Evolutionary conservation across 53 echinoderm and acorn worm species (phyloP), one percentile per base, ranked within the genome.

Genomic region (Mesocentrotus franciscanus): DNA sequence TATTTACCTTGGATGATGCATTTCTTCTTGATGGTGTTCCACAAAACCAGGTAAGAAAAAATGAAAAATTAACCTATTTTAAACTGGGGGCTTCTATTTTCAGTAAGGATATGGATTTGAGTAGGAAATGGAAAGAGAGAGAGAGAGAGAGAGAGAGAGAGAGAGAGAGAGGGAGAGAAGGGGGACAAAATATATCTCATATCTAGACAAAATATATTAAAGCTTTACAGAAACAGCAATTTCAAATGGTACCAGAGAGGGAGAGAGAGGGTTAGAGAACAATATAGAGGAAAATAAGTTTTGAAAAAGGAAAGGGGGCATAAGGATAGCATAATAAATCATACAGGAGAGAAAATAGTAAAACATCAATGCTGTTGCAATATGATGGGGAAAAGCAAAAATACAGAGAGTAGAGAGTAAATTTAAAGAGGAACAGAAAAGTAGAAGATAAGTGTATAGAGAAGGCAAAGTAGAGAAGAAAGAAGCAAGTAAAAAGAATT

Each of bases 41-140:
- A 10, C 85, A n/a, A 57, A 42, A 85, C 27, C 85, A 85, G 85
- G 58, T 85, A 85, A 85, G 85, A 85, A 57, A 26, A 29, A 79
- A 72, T 29, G 1, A 79, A 17, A 79, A 15, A 79, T 79, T 72
- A 72, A 29, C 30, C 30, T 72, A 72, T 9, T 36, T 79, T 39
- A 15, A 79, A 79, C 75, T 20, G 0, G 4, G 20, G 66, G 66
- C 66, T 29, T 74, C 5, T 75, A 32, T 32, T 8, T 61, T 75
- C 0, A 32, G 11, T 12, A 32, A 10, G 32, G 0, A 12, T 75
- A 75, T 75, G 29, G 14, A 75, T 32, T 29, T 32, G 2, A 29
- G 11, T 4, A 32, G 75, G 75, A 10, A 75, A 75, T 12, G 32
- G 10, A 75, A 75, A 29, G 12, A 9, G 75, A 75, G 11, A 75